Percentiles rank a stretch among this genome's conserved stretches.
Evolutionary conservation across 2,113 vertebrate genomes (phyloP).

Genomic region (Zosterops pallidus): DNA sequence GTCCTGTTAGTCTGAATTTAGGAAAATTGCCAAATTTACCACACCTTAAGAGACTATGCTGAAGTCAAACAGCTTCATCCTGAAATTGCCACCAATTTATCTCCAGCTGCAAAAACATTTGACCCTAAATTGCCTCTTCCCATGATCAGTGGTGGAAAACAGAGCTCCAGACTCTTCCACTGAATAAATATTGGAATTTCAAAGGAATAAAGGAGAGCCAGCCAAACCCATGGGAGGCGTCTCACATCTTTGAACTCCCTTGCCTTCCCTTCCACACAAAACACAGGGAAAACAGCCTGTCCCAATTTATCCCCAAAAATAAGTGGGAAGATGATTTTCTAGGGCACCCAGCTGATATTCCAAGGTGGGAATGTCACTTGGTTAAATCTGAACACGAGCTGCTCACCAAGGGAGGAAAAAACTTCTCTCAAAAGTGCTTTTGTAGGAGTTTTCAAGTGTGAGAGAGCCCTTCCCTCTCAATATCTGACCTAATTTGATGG

Average conservation of each 20-base stretch:
- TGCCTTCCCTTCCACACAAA: background rate
- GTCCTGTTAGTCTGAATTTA: background rate
- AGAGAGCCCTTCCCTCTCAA: background rate
- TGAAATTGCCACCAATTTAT: background rate
- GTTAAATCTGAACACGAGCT: background rate
- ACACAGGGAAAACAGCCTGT: rapidly evolving
- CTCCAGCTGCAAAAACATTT: rapidly evolving
- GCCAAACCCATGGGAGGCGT: rapidly evolving
- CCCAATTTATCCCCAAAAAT: background rate
- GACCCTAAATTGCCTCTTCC: background rate
- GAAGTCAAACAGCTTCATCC: background rate
- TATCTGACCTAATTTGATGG: background rate
- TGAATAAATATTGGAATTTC: background rate
- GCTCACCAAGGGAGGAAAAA: background rate
- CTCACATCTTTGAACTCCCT: background rate
- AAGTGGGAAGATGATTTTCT: background rate
- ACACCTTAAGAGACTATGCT: background rate
- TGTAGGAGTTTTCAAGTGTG: background rate
- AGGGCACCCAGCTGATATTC: background rate
- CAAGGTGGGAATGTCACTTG: rapidly evolving
- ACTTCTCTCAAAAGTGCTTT: background rate
- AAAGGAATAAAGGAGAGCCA: background rate
- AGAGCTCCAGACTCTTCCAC: background rate
- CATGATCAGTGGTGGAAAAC: background rate
- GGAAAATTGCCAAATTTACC: background rate